Conservation (phyloP, 2,888 invertebrate species). For the Acanthosepion esculentum region DNA sequence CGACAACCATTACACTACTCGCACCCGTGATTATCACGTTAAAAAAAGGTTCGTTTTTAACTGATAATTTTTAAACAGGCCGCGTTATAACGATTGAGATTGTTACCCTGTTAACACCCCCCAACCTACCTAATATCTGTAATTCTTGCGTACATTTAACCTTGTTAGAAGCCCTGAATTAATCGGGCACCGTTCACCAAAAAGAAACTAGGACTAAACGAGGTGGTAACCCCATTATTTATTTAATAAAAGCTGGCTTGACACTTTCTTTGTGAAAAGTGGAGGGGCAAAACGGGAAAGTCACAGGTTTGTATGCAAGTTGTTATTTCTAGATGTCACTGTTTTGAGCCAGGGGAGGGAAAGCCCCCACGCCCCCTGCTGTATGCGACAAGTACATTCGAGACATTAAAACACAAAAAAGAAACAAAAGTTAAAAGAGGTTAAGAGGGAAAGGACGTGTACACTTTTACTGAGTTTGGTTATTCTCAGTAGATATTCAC, state of each 20-base stretch:
- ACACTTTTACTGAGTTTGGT: neutral
- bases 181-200: neutral
- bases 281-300: neutral
- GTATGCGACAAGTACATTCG: neutral
- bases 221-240: neutral
- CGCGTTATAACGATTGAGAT: neutral
- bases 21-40: too few species aligned
- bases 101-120: neutral
- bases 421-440: neutral
- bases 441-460: too few species aligned
- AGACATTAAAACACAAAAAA: neutral
- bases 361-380: neutral
- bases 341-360: neutral
- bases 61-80: neutral
- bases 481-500: neutral
- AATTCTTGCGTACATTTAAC: neutral
- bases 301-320: neutral
- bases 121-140: neutral
- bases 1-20: too few species aligned
- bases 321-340: neutral
- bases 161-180: neutral
- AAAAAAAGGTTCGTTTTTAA: too few species aligned
- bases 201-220: neutral
- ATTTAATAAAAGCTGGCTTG: constrained; percentile 9
- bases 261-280: neutral